phyloP scores from a whole-genome alignment of 2,113 vertebrate genomes.

The Cebidichthys violaceus region DNA sequence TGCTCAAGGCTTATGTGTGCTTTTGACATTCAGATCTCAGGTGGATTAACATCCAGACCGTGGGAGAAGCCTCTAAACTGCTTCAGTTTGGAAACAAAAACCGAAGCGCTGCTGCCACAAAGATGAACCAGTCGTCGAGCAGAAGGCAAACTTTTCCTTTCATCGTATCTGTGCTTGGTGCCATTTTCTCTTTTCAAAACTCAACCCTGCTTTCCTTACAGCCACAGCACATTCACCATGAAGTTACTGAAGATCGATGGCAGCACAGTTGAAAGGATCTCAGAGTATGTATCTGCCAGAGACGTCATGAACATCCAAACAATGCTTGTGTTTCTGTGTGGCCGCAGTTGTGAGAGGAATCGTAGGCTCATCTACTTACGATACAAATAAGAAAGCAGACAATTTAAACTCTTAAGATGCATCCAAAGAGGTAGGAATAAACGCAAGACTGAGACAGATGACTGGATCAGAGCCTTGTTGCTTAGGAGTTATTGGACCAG shows the following conservation, averaged over 20 bases:
- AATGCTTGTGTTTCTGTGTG: neutral
- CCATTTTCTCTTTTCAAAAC: neutral
- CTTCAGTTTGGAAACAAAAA: conserved; percentile 90
- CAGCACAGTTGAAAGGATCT: conserved; percentile 77
- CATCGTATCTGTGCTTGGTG: rapidly evolving
- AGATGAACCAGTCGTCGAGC: conserved; percentile 92
- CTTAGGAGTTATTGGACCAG: neutral
- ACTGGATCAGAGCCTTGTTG: neutral
- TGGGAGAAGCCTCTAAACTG: conserved; percentile 86
- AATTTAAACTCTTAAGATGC: neutral
- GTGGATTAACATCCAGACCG: conserved; percentile 88
- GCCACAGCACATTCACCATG: conserved; percentile 92
- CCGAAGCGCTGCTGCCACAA: conserved; percentile 89
- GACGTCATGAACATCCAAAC: neutral
- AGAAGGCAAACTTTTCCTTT: conserved; percentile 82
- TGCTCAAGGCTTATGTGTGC: neutral
- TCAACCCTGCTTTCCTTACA: conserved; percentile 53
- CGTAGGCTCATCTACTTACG: too few relatives aligned
- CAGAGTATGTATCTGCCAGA: conserved; percentile 83
- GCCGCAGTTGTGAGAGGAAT: neutral
- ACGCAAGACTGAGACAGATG: neutral
- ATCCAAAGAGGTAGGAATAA: neutral
- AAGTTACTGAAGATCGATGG: conserved; percentile 86
- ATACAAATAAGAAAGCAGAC: neutral
- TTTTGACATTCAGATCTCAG: conserved; percentile 89